Percentiles rank a stretch among this genome's conserved stretches.
phyloP scores from a whole-genome alignment of 2,888 invertebrate genomes.

The Spodoptera picta region DNA sequence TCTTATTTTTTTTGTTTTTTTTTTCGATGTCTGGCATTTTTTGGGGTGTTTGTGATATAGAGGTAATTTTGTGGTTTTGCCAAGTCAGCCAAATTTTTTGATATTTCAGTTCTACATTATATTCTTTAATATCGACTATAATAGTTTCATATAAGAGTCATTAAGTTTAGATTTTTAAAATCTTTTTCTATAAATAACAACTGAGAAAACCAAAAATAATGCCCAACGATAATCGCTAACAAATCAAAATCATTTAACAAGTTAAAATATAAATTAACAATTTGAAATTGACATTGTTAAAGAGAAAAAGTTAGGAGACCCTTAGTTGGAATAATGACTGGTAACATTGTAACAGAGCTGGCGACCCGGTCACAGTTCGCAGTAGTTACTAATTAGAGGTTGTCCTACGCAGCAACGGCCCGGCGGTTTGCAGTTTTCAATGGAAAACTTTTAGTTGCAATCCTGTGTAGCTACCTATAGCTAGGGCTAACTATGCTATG shows the following conservation, averaged over 20 bases:
- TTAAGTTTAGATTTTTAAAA: too few relatives aligned
- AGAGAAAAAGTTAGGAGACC: background rate
- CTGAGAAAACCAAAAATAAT: too few relatives aligned
- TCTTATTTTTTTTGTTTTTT: too few relatives aligned
- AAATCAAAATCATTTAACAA: too few relatives aligned
- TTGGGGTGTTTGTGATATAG: background rate
- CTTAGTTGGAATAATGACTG: slow-evolving; percentile 7
- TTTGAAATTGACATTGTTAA: background rate
- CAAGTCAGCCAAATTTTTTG: too few relatives aligned
- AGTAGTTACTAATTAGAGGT: slow-evolving; percentile 67
- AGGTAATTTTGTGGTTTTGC: too few relatives aligned
- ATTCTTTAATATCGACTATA: too few relatives aligned
- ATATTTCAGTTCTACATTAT: too few relatives aligned
- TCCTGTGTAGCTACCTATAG: slow-evolving; percentile 55
- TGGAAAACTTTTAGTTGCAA: slow-evolving; percentile 66
- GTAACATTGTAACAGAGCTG: slow-evolving; percentile 12
- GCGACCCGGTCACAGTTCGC: slow-evolving; percentile 35
- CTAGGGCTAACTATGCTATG: slow-evolving; percentile 19
- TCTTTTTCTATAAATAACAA: too few relatives aligned
- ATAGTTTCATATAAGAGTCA: too few relatives aligned
- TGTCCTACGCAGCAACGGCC: slow-evolving; percentile 60
- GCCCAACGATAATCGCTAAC: too few relatives aligned
- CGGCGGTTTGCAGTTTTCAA: slow-evolving; percentile 64
- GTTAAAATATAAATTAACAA: too few relatives aligned
- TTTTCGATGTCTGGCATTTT: background rate